Conservation (phyloP, 2,113 vertebrate genomes). For the Oenanthe melanoleuca region DNA sequence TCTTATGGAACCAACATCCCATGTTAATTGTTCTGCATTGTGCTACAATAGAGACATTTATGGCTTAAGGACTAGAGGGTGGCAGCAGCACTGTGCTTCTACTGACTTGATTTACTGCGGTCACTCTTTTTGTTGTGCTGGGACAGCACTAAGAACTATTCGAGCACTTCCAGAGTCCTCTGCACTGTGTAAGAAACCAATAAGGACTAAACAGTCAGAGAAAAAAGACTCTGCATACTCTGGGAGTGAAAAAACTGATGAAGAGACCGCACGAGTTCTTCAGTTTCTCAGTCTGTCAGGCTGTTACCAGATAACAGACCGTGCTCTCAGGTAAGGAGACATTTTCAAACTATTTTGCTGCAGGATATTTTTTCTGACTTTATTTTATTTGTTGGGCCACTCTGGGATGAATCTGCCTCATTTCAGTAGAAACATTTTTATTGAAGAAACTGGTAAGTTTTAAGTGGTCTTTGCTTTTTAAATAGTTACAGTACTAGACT, state of each 20-base stretch:
- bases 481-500: background rate
- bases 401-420: background rate
- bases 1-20: constrained; percentile 76
- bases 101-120: constrained; percentile 84
- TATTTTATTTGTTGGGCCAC: background rate
- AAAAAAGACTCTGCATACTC: constrained; percentile 74
- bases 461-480: background rate
- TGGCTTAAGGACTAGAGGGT: constrained; percentile 85
- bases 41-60: constrained; percentile 84
- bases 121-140: constrained; percentile 89
- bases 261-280: constrained; percentile 82
- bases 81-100: constrained; percentile 83
- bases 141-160: constrained; percentile 85
- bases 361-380: background rate
- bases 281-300: constrained; percentile 96
- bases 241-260: constrained; percentile 76
- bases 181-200: constrained; percentile 68
- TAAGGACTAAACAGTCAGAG: constrained; percentile 85
- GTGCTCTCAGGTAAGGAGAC: constrained; percentile 88
- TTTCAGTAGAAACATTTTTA: background rate
- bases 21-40: constrained; percentile 66
- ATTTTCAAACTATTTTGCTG: background rate
- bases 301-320: constrained; percentile 95
- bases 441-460: background rate
- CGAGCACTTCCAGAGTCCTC: constrained; percentile 77